Evolutionary conservation across 2,888 invertebrate genomes (phyloP), one percentile per base, ranked within the genome.

Genomic region (Patella caerulea): DNA sequence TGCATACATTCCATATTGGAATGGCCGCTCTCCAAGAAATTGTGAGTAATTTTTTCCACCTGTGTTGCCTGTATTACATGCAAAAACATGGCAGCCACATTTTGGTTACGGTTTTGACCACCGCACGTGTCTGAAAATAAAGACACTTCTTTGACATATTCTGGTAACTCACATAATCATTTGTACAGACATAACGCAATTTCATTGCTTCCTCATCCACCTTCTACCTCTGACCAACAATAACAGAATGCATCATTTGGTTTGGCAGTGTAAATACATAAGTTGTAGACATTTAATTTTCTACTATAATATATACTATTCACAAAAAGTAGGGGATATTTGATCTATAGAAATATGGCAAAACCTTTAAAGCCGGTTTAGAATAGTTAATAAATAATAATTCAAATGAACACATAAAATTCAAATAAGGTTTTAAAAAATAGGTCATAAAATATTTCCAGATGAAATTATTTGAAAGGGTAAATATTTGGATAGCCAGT

Each of bases 61-160:
- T 34, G 19, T 24, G 52, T 17, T 34, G 71, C 34, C 11, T 24
- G 71, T 34, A 71, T 29, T 24, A 29, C 19, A 24, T 71, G 29
- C 45, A 71, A n/a, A 71, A 71, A 71, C 71, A 71, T 71, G 2
- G 71, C 34, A 17, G 71, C 71, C 19, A 71, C 71, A 71, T 72
- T 19, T 34, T 74, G 74, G 45, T 74, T 74, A n/a, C 74, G 29
- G 34, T 74, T 74, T 34, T 71, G 75, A 2, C 75, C 75, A 17
- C 54, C 45, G n/a, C 75, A 75, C n/a, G 71, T 55, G 12, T 75
- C 75, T n/a, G n/a, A n/a, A n/a, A n/a, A n/a, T n/a, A n/a, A n/a
- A n/a, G n/a, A n/a, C n/a, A n/a, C n/a, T n/a, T n/a, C n/a, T n/a
- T n/a, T n/a, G n/a, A n/a, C n/a, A n/a, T n/a, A n/a, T n/a, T n/a